Percentiles rank a stretch among this genome's conserved stretches.
Evolutionary conservation across 2,797 vertebrate species (phyloP).

Genomic region (Ctenochaetus hawaiiensis): DNA sequence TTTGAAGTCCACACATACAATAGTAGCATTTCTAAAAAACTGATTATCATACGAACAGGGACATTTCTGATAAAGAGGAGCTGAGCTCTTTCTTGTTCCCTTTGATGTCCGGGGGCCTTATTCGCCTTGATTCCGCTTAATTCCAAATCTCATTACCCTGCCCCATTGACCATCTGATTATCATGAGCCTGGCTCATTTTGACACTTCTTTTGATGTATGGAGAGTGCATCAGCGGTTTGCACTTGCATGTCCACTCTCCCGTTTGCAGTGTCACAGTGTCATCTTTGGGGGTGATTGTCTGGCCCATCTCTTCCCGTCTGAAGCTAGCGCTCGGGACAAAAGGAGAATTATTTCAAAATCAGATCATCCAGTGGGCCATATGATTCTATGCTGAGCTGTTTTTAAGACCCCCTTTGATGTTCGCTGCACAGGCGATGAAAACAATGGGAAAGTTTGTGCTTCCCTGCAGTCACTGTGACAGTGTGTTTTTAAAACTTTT

Average conservation of each 20-base stretch:
- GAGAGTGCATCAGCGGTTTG: constrained; percentile 48
- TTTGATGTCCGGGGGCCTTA: constrained; percentile 64
- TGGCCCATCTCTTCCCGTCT: constrained; percentile 41
- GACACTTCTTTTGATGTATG: constrained; percentile 78
- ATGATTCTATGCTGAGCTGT: constrained; percentile 60
- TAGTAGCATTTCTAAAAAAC: constrained; percentile 72
- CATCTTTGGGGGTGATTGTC: constrained; percentile 62
- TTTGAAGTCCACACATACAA: constrained; percentile 75
- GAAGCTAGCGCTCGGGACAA: constrained; percentile 64
- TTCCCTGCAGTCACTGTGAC: constrained; percentile 59
- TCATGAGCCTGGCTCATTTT: constrained; percentile 53
- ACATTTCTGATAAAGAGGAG: constrained; percentile 63
- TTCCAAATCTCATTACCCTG: constrained; percentile 73
- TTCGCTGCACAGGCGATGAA: constrained; percentile 23
- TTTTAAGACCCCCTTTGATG: constrained; percentile 67
- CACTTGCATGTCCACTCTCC: constrained; percentile 45
- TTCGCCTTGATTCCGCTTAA: constrained; percentile 67
- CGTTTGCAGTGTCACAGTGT: constrained; percentile 64
- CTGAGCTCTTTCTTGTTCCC: constrained; percentile 46
- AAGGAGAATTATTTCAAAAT: constrained; percentile 70
- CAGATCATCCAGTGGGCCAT: constrained; percentile 59
- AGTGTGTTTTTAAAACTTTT: constrained; percentile 48
- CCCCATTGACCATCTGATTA: constrained; percentile 67
- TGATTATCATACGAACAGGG: constrained; percentile 60
- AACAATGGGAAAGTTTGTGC: constrained; percentile 65